phyloP scores from a whole-genome alignment of 2,888 invertebrate genomes.

The Eumacrocentrus americanus region DNA sequence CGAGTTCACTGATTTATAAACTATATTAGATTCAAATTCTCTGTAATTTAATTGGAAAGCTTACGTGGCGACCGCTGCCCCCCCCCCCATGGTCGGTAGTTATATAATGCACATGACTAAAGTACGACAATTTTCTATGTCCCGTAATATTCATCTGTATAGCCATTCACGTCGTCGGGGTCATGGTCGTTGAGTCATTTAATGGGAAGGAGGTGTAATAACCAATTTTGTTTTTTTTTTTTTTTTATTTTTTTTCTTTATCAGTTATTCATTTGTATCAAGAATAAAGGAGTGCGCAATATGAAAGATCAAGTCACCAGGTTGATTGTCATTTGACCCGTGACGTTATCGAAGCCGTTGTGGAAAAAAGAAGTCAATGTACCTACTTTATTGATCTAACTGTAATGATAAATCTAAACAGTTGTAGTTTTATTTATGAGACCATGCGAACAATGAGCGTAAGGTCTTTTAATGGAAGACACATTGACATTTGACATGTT shows the following conservation, averaged over 20 bases:
- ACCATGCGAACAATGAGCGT: neutral
- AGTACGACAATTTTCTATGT: neutral
- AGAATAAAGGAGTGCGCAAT: conserved; percentile 3
- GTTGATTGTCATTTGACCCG: conserved; percentile 3
- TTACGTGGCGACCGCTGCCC: neutral
- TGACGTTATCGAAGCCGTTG: neutral
- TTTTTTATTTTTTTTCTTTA: conserved; percentile 2
- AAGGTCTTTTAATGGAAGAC: neutral
- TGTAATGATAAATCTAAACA: neutral
- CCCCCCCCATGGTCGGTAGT: neutral
- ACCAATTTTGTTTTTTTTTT: conserved; percentile 19
- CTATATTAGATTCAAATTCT: neutral
- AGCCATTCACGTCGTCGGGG: neutral
- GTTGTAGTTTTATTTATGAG: neutral
- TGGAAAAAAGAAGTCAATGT: conserved; percentile 2
- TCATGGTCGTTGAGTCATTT: neutral
- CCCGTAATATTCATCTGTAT: neutral
- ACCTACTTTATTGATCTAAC: neutral
- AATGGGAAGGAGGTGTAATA: conserved; percentile 19
- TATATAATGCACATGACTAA: neutral
- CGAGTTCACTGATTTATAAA: neutral
- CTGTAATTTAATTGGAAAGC: neutral
- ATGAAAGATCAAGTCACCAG: neutral
- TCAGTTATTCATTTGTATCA: neutral
- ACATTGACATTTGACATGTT: neutral